Percentiles rank a stretch among this genome's conserved stretches.
These are phyloP conservation scores for Thryonomys swinderianus DNA, from an alignment of 2,113 vertebrate species.

Conservation along the genomic window DNA sequence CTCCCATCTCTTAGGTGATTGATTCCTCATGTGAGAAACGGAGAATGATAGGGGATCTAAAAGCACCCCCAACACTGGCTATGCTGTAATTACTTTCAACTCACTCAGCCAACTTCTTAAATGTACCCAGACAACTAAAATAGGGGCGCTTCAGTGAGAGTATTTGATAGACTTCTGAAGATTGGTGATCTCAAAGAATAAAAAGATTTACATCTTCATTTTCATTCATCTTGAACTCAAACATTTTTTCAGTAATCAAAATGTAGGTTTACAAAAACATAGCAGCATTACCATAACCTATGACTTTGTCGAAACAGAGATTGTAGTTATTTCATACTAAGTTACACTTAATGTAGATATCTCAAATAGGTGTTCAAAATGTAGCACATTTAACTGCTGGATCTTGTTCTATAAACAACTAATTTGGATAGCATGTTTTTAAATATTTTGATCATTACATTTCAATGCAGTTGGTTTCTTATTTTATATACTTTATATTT, in stretches of 20 bases:
- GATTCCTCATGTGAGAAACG: neutral
- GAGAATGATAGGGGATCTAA: too few relatives aligned
- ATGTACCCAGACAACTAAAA: neutral
- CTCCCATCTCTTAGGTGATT: neutral
- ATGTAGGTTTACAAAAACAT: neutral
- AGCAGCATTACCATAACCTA: neutral
- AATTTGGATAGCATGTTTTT: neutral
- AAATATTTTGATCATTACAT: neutral
- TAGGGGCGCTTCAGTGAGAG: neutral
- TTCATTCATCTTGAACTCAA: conserved; percentile 27
- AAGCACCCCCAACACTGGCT: neutral
- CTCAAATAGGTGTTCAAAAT: neutral
- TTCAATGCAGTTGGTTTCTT: neutral
- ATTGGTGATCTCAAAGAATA: neutral
- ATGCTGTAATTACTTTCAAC: neutral
- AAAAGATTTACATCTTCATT: neutral
- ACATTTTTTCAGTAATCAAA: neutral
- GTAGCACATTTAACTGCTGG: neutral
- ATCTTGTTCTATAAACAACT: neutral
- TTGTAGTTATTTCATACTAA: neutral
- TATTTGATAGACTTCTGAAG: conserved; percentile 15
- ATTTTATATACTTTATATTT: neutral
- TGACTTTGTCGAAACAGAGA: conserved; percentile 9
- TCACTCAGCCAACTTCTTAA: neutral
- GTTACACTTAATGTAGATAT: neutral